phyloP scores from a whole-genome alignment of 2,888 invertebrate species.

The Drepanosiphum platanoidis region DNA sequence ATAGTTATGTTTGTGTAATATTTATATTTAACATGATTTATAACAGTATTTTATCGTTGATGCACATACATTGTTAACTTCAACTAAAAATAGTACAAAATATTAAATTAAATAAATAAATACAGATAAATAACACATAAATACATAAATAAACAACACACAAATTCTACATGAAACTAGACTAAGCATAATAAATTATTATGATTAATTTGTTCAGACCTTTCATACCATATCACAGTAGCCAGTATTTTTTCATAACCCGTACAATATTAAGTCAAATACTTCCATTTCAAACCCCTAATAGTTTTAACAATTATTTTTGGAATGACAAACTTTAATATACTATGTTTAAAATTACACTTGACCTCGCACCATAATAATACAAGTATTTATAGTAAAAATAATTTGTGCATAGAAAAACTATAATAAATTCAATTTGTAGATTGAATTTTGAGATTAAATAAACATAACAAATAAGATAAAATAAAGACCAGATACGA shows the following conservation, averaged over 20 bases:
- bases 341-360: constrained; percentile 6
- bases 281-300: not conserved
- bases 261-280: constrained; percentile 11
- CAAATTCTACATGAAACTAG: constrained; percentile 23
- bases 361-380: constrained; percentile 22
- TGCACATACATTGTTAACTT: not conserved
- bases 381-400: not conserved
- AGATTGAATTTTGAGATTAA: constrained; percentile 26
- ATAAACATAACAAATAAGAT: constrained; percentile 1
- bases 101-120: constrained; percentile 5
- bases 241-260: constrained; percentile 29
- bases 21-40: constrained; percentile 1
- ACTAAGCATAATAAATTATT: constrained; percentile 40
- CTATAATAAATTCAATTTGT: not conserved
- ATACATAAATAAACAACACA: constrained; percentile 23
- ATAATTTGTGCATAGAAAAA: constrained; percentile 23
- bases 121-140: constrained; percentile 37
- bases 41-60: constrained; percentile 5
- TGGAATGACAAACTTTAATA: constrained; percentile 35
- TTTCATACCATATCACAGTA: constrained; percentile 54
- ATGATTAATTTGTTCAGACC: constrained; percentile 56
- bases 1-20: constrained; percentile 6
- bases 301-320: constrained; percentile 22
- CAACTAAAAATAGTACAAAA: constrained; percentile 9
- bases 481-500: constrained; percentile 2